These are phyloP conservation scores for Chironex yamaguchii DNA, from an alignment of 30 jellyfish, hydroid and myxozoan genomes.

Conservation along the genomic window DNA sequence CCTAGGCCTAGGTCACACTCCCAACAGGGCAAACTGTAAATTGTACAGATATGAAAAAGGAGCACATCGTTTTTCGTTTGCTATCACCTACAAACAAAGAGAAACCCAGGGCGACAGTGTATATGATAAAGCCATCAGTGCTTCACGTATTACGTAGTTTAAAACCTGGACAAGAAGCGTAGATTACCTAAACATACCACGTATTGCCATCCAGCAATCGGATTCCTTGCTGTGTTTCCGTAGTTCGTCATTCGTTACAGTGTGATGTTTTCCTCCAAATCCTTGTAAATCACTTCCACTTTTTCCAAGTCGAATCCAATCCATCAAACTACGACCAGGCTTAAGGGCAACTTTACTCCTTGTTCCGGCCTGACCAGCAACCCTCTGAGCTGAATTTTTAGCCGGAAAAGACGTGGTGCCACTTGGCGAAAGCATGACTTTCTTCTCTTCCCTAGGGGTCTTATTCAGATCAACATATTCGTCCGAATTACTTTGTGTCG, in stretches of 20 bases:
- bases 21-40: too few species aligned
- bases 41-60: too few species aligned
- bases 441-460: not conserved
- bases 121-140: too few species aligned
- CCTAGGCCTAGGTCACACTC: too few species aligned
- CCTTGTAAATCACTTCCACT: slow-evolving; percentile 93
- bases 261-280: slow-evolving; percentile 63
- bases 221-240: slow-evolving; percentile 70
- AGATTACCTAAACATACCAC: slow-evolving; percentile 81
- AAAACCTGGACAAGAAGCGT: too few species aligned
- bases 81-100: too few species aligned
- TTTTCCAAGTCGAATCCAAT: slow-evolving; percentile 88
- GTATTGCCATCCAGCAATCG: slow-evolving; percentile 95
- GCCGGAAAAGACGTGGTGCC: not conserved
- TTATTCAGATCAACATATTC: not conserved
- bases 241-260: slow-evolving; percentile 86
- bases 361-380: slow-evolving; percentile 66
- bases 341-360: slow-evolving; percentile 86
- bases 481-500: not conserved
- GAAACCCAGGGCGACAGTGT: too few species aligned
- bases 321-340: slow-evolving; percentile 96
- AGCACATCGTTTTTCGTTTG: too few species aligned
- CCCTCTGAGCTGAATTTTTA: slow-evolving; percentile 2
- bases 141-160: too few species aligned
- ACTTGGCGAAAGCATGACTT: not conserved